Conservation (phyloP, 2,113 vertebrate genomes). For the Salvelinus sp. region DNA sequence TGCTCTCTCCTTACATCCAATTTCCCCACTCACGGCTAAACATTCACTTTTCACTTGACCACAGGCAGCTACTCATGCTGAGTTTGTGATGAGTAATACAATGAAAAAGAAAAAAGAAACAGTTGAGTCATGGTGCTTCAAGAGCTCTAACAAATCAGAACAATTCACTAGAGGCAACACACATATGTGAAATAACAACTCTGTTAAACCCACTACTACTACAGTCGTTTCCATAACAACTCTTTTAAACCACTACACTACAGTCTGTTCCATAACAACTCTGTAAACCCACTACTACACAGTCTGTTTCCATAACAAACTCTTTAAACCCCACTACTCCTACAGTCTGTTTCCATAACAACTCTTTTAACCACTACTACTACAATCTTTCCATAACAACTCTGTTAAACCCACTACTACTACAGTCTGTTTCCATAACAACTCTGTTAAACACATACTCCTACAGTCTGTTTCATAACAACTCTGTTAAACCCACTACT, state of each 20-base stretch:
- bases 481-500: neutral
- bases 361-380: neutral
- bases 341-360: neutral
- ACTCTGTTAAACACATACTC: neutral
- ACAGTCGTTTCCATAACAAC: neutral
- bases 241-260: no score
- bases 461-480: neutral
- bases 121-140: slow-evolving; percentile 1
- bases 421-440: neutral
- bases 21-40: slow-evolving; percentile 3
- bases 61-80: neutral
- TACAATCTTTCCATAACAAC: neutral
- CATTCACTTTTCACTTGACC: neutral
- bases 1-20: neutral
- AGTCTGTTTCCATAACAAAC: neutral
- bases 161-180: slow-evolving; percentile 16
- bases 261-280: neutral
- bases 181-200: neutral
- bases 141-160: slow-evolving; percentile 30
- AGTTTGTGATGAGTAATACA: slow-evolving; percentile 24
- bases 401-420: no score
- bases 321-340: no score
- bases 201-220: neutral
- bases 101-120: slow-evolving; percentile 25
- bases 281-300: no score